Conservation (phyloP, 1,140 invertebrate species). For the Akabosia matsudoensis region DNA sequence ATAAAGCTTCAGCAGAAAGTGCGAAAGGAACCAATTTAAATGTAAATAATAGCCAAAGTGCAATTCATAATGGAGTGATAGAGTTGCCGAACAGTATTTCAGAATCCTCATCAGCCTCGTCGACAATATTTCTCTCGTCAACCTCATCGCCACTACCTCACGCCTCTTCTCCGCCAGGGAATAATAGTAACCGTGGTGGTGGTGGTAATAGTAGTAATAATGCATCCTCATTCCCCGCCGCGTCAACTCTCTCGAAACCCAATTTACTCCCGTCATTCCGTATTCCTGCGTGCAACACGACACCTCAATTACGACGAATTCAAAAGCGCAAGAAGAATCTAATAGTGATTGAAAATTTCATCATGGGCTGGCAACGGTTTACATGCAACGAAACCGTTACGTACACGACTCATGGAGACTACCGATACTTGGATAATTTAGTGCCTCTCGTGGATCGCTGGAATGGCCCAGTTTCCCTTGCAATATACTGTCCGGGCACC, state of each 20-base stretch:
- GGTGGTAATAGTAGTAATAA: not conserved
- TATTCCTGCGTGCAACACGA: not conserved
- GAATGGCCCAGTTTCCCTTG: conserved; percentile 53
- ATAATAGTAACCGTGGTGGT: not conserved
- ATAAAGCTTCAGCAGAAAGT: no score
- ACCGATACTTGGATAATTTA: conserved; percentile 53
- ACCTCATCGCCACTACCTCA: not conserved
- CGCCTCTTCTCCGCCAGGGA: not conserved
- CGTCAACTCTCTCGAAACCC: not conserved
- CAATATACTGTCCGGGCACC: conserved; percentile 53
- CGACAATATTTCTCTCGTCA: not conserved
- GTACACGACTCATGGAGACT: conserved; percentile 54
- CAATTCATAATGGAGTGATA: no score
- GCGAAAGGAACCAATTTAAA: no score
- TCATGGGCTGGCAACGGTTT: conserved; percentile 46
- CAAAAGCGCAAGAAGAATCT: conserved; percentile 48
- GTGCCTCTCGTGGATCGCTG: conserved; percentile 51
- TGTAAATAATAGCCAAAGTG: no score
- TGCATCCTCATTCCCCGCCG: not conserved
- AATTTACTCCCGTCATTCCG: not conserved
- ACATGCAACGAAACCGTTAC: conserved; percentile 52
- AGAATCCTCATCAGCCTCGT: not conserved
- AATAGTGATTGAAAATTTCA: conserved; percentile 51
- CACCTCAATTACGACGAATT: not conserved
- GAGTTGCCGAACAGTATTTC: no score